These are phyloP conservation scores for Rapana venosa DNA, from an alignment of 2,888 invertebrate genomes.

Conservation along the genomic window DNA sequence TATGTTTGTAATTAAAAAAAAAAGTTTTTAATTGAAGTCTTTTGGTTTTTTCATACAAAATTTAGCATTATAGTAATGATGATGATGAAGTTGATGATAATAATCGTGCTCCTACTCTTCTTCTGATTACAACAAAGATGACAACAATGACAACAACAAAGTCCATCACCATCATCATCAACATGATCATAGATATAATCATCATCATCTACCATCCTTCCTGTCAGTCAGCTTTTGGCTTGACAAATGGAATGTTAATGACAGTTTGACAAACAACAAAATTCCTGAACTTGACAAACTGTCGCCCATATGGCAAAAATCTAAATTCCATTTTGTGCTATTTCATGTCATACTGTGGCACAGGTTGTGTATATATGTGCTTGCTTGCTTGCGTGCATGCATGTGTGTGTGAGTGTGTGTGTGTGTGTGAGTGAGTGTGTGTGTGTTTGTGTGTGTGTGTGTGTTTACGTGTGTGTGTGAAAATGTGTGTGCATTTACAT, in stretches of 20 bases:
- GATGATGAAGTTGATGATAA: too few species aligned
- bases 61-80: too few species aligned
- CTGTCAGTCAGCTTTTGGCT: too few species aligned
- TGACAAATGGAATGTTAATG: not conserved
- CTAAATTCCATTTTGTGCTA: not conserved
- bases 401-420: not conserved
- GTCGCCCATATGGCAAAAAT: not conserved
- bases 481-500: not conserved
- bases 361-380: not conserved
- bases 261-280: not conserved
- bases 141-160: too few species aligned
- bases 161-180: too few species aligned
- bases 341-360: not conserved
- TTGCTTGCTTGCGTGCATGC: not conserved
- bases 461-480: not conserved
- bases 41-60: too few species aligned
- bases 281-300: not conserved
- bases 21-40: too few species aligned
- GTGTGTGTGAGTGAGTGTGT: not conserved
- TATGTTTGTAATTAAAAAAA: too few species aligned
- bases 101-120: too few species aligned
- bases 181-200: too few species aligned
- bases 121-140: too few species aligned
- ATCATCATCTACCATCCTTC: too few species aligned
- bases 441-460: not conserved